These are phyloP conservation scores for Tholera decimalis DNA, from an alignment of 2,888 invertebrate species.

Conservation along the genomic window DNA sequence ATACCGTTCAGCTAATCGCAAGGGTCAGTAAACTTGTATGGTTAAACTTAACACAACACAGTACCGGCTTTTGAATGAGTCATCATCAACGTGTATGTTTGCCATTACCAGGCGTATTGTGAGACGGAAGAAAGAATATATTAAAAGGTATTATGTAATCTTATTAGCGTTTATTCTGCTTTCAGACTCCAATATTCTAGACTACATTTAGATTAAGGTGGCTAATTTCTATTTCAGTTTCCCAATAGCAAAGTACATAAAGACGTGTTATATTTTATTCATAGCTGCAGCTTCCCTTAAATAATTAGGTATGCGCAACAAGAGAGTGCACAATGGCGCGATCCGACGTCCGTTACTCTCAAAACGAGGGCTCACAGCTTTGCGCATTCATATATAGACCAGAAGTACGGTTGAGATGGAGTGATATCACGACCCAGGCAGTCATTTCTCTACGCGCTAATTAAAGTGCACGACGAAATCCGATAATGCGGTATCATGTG, in stretches of 20 bases:
- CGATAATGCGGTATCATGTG: slow-evolving; percentile 82
- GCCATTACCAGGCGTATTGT: slow-evolving; percentile 26
- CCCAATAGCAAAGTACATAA: slow-evolving; percentile 1
- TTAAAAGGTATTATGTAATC: slow-evolving; percentile 27
- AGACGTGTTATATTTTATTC: slow-evolving; percentile 13
- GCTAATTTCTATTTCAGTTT: slow-evolving; percentile 1
- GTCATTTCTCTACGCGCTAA: slow-evolving; percentile 82
- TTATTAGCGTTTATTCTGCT: slow-evolving; percentile 29
- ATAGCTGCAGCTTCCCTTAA: slow-evolving; percentile 39
- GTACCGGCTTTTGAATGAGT: slow-evolving; percentile 45
- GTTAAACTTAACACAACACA: slow-evolving; percentile 45
- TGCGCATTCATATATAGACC: slow-evolving; percentile 56
- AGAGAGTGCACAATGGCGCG: slow-evolving; percentile 25
- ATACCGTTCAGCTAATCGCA: slow-evolving; percentile 40
- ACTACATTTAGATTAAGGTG: slow-evolving; percentile 1
- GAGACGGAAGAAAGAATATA: slow-evolving; percentile 29
- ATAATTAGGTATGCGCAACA: slow-evolving; percentile 35
- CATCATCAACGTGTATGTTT: slow-evolving; percentile 42
- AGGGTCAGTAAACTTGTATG: slow-evolving; percentile 54
- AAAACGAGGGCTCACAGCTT: slow-evolving; percentile 50
- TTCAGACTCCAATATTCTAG: slow-evolving; percentile 17
- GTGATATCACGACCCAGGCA: slow-evolving; percentile 44
- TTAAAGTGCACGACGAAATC: slow-evolving; percentile 82
- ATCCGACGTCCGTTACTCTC: slow-evolving; percentile 38
- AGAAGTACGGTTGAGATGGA: slow-evolving; percentile 58